Percentiles rank a stretch among this genome's conserved stretches.
phyloP scores from a whole-genome alignment of 2,113 vertebrate species.

The Phalacrocorax pelagicus region DNA sequence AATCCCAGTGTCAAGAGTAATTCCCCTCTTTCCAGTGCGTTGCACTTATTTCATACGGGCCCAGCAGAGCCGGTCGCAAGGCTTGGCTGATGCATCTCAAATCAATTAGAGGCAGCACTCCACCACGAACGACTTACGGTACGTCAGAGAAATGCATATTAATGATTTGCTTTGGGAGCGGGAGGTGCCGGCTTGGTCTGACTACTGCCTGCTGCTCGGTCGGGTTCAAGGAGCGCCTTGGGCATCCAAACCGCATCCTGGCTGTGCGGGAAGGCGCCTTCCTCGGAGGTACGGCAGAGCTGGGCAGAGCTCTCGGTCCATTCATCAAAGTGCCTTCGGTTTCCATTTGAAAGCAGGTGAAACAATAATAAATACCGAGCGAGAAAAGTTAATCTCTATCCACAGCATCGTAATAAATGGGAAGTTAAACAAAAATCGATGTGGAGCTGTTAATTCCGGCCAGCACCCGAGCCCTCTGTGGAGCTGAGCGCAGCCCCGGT shows the following conservation, averaged over 20 bases:
- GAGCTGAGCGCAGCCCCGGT: not conserved
- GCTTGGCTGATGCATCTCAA: not conserved
- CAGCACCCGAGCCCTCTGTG: not conserved
- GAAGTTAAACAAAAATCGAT: conserved; percentile 27
- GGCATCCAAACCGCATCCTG: accelerated
- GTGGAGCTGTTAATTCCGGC: not conserved
- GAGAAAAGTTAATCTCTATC: not conserved
- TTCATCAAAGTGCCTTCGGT: not conserved
- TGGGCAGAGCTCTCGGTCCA: not conserved
- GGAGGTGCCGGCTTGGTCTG: accelerated
- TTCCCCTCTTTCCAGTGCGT: conserved; percentile 34
- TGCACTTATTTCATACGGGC: not conserved
- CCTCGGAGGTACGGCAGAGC: accelerated
- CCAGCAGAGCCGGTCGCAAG: not conserved
- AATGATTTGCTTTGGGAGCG: not conserved
- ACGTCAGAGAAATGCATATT: not conserved
- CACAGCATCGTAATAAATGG: conserved; percentile 10
- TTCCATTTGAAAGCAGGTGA: not conserved
- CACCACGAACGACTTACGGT: not conserved
- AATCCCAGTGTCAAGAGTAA: conserved; percentile 55
- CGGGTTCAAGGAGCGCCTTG: not conserved
- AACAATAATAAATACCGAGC: conserved; percentile 19
- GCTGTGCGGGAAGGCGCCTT: not conserved
- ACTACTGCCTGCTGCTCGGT: accelerated
- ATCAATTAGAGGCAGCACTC: conserved; percentile 15